Evolutionary conservation across 2,888 invertebrate species (phyloP).

Genomic region (Eupithecia exiguata): DNA sequence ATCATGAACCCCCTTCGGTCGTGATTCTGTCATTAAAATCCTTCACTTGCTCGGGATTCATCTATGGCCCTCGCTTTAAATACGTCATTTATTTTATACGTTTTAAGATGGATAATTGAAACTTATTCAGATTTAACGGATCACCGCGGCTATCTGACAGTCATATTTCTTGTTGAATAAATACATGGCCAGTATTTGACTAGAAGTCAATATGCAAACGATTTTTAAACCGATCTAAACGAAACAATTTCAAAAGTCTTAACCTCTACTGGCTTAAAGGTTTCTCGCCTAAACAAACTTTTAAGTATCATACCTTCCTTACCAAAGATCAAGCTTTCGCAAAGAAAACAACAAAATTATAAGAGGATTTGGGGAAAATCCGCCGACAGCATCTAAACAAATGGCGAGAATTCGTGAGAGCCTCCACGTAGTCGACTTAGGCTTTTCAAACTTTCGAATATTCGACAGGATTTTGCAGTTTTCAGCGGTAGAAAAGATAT

Average conservation of each 20-base stretch:
- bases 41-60: too few relatives aligned
- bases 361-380: constrained; percentile 44
- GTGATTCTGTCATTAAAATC: too few relatives aligned
- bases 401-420: constrained; percentile 40
- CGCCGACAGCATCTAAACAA: constrained; percentile 41
- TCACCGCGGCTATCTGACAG: too few relatives aligned
- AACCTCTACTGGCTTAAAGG: not conserved
- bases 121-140: too few relatives aligned
- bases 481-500: constrained; percentile 15
- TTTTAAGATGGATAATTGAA: too few relatives aligned
- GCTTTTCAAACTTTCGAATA: constrained; percentile 28
- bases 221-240: not conserved
- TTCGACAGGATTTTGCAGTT: constrained; percentile 38
- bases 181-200: too few relatives aligned
- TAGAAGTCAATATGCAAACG: not conserved
- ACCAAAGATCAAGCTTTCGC: constrained; percentile 28
- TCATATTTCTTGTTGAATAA: too few relatives aligned
- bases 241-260: not conserved
- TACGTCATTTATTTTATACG: too few relatives aligned
- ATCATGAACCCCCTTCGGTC: too few relatives aligned
- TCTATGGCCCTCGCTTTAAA: too few relatives aligned
- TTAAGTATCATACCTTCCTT: constrained; percentile 24
- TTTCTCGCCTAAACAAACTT: constrained; percentile 20
- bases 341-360: constrained; percentile 37
- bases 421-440: constrained; percentile 32